Conservation (phyloP, 2,888 invertebrate genomes). For the Phaonia tiefii region DNA sequence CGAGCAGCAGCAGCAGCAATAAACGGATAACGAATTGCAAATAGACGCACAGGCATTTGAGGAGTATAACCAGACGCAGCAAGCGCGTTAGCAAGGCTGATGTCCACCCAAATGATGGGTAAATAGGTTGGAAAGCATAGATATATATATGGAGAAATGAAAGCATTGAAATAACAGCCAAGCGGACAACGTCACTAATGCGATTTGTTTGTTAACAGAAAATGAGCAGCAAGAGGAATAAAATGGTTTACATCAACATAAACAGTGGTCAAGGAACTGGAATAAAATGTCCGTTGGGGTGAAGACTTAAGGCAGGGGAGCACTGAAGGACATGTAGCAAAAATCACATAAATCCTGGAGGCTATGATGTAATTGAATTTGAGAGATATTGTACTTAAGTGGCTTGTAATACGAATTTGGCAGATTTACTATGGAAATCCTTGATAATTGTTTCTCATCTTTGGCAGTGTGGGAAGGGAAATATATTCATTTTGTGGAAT, state of each 20-base stretch:
- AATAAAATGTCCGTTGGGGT: not conserved
- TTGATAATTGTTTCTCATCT: too few species aligned
- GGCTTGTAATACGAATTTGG: too few species aligned
- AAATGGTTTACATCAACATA: not conserved
- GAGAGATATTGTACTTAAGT: too few species aligned
- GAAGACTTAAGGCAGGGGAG: not conserved
- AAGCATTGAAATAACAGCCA: not conserved
- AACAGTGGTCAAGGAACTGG: constrained; percentile 23
- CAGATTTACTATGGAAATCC: too few species aligned
- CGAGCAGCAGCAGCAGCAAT: not conserved
- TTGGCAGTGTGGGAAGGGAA: too few species aligned
- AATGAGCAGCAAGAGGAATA: not conserved
- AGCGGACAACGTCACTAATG: constrained; percentile 35
- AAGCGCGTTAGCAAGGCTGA: too few species aligned
- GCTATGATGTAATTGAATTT: not conserved
- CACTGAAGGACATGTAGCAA: not conserved
- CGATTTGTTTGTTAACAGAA: constrained; percentile 35
- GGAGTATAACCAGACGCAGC: too few species aligned
- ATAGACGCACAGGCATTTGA: constrained; percentile 18
- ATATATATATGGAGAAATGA: too few species aligned
- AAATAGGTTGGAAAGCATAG: too few species aligned
- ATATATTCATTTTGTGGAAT: too few species aligned
- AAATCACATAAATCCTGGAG: not conserved
- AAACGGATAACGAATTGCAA: constrained; percentile 38
- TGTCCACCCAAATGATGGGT: too few species aligned